Percentiles rank a stretch among this genome's conserved stretches.
These are phyloP conservation scores for Agrochola macilenta DNA, from an alignment of 2,888 invertebrate species.

Conservation along the genomic window DNA sequence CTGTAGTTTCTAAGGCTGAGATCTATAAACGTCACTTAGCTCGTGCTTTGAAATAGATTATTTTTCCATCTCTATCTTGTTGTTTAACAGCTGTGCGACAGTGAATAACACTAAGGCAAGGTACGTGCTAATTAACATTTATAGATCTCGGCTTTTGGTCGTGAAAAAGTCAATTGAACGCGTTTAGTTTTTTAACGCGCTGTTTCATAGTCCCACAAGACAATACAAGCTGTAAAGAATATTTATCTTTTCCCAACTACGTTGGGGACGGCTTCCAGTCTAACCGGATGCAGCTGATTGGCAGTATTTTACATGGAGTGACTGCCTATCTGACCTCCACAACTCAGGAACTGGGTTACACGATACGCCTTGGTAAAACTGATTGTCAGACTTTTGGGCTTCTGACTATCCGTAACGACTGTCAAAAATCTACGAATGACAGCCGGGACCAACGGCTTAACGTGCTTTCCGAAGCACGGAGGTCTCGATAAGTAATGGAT, in stretches of 20 bases:
- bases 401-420: background rate
- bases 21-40: background rate
- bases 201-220: background rate
- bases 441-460: background rate
- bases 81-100: background rate
- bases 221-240: background rate
- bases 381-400: background rate
- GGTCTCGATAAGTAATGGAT: background rate
- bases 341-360: background rate
- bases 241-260: no score
- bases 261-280: no score
- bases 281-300: no score
- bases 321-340: no score
- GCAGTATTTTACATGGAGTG: no score
- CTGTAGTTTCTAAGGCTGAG: background rate
- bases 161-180: background rate
- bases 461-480: background rate
- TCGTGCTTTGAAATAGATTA: background rate
- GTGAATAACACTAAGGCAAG: background rate
- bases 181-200: background rate
- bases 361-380: background rate
- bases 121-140: background rate
- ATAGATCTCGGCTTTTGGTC: background rate
- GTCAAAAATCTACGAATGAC: background rate
- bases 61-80: background rate